phyloP scores from a whole-genome alignment of 2,888 invertebrate species.

The Smittia sp. region DNA sequence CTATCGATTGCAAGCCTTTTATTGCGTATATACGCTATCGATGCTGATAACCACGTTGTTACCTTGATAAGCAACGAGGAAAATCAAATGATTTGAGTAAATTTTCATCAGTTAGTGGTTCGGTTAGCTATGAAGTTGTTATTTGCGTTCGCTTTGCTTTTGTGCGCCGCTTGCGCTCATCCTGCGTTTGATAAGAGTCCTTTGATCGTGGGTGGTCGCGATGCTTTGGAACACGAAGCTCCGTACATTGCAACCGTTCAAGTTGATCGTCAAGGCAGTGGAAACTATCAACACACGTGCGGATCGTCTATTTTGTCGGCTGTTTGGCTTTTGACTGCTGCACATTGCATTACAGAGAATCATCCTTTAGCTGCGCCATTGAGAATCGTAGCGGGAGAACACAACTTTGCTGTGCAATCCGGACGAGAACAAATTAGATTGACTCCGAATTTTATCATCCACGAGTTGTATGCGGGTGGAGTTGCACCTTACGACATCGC shows the following conservation, averaged over 20 bases:
- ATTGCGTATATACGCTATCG: no score
- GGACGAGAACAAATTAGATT: slow-evolving; percentile 45
- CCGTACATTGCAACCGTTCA: not conserved
- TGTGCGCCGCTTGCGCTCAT: not conserved
- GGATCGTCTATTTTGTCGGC: not conserved
- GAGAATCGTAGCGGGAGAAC: not conserved
- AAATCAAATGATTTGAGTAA: no score
- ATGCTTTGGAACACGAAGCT: not conserved
- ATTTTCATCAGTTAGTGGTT: not conserved
- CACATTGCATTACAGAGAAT: not conserved
- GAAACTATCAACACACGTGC: not conserved
- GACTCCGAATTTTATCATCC: slow-evolving; percentile 48
- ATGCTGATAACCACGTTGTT: no score
- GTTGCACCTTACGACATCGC: slow-evolving; percentile 48
- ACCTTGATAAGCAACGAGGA: no score
- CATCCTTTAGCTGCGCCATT: not conserved
- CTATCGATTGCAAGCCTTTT: no score
- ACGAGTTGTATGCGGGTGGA: slow-evolving; percentile 44
- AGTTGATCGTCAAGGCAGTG: not conserved
- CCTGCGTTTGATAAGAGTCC: not conserved
- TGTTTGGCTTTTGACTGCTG: not conserved
- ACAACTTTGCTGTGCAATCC: not conserved
- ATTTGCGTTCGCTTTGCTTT: not conserved
- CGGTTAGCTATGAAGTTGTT: not conserved
- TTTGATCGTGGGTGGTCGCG: not conserved